These are phyloP conservation scores for Eurytoma californica DNA, from an alignment of 2,888 invertebrate genomes.

Conservation along the genomic window DNA sequence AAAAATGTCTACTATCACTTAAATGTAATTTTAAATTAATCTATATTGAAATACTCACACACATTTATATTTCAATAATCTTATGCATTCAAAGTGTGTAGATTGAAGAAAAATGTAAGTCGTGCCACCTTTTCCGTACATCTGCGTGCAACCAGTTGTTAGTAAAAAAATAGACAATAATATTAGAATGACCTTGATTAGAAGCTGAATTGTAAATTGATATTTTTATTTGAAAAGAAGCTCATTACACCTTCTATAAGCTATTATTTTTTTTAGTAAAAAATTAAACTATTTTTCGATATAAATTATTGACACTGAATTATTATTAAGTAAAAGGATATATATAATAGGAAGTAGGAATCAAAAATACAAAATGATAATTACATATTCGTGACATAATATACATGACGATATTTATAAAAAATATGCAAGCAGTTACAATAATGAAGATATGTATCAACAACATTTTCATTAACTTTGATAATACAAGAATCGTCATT, in stretches of 20 bases:
- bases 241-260: background rate
- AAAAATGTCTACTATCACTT: background rate
- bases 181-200: conserved; percentile 4
- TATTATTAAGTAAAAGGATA: background rate
- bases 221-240: background rate
- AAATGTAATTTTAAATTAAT: background rate
- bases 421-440: conserved; percentile 45
- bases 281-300: background rate
- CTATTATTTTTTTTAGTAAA: background rate
- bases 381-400: conserved; percentile 31
- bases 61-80: conserved; percentile 39
- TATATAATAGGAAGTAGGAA: conserved; percentile 21
- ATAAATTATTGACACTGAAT: conserved; percentile 8
- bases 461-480: conserved; percentile 10
- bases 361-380: conserved; percentile 37
- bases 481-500: conserved; percentile 29
- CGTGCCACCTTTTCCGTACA: conserved; percentile 67
- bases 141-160: conserved; percentile 72
- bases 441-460: conserved; percentile 30
- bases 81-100: conserved; percentile 67
- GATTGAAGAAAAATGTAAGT: conserved; percentile 66
- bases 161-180: conserved; percentile 34
- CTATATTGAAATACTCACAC: conserved; percentile 55
- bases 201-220: background rate
- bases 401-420: conserved; percentile 45